These are phyloP conservation scores for Oryzias dopingdopingensis DNA, from an alignment of 2,797 vertebrate genomes.

Conservation along the genomic window DNA sequence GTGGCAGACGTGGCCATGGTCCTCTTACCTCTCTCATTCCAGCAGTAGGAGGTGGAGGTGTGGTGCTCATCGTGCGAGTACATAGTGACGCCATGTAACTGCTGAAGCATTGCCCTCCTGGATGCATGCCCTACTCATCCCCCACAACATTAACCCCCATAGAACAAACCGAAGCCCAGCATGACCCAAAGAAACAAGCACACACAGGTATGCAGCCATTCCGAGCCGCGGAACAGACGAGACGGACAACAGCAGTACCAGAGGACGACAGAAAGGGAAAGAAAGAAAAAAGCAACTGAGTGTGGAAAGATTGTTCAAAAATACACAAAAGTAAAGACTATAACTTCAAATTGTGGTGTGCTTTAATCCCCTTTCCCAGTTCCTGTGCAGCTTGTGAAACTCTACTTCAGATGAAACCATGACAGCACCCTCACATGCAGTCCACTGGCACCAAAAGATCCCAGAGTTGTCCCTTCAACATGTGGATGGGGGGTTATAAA, in stretches of 20 bases:
- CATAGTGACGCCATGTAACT: conserved; percentile 86
- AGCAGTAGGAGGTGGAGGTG: conserved; percentile 75
- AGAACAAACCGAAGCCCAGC: conserved; percentile 46
- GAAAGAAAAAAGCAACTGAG: conserved; percentile 63
- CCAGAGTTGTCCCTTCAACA: no score
- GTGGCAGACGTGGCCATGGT: conserved; percentile 42
- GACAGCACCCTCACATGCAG: no score
- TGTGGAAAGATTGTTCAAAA: conserved; percentile 37
- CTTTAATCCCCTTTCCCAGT: no score
- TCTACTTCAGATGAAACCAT: no score
- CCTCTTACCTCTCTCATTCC: conserved; percentile 85
- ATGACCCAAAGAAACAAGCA: conserved; percentile 27
- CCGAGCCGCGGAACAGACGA: conserved; percentile 39
- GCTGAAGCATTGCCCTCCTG: conserved; percentile 89
- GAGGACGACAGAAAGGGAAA: conserved; percentile 60
- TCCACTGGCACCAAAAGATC: no score
- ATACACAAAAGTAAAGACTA: conserved; percentile 30
- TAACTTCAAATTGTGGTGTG: no score
- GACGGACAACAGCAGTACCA: conserved; percentile 60
- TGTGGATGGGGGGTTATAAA: no score
- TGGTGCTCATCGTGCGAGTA: conserved; percentile 85
- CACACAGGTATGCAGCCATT: conserved; percentile 26
- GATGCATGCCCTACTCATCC: conserved; percentile 80
- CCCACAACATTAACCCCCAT: conserved; percentile 64
- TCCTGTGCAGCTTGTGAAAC: no score